Percentiles rank a stretch among this genome's conserved stretches.
Conservation (phyloP, 2,797 vertebrate genomes). For the Thalassophryne amazonica region DNA sequence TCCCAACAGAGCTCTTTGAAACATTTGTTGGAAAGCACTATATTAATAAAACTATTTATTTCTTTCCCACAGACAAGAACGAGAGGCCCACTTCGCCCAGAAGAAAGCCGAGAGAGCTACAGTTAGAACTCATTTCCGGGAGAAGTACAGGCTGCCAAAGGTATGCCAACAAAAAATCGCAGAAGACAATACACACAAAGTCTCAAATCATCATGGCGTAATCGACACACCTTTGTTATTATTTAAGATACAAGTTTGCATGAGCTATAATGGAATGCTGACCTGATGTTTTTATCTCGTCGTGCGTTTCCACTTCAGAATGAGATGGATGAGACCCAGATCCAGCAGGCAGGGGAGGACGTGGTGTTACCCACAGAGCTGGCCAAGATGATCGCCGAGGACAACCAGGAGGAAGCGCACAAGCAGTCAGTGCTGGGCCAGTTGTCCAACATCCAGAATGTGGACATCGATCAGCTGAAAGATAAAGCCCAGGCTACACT, state of each 20-base stretch:
- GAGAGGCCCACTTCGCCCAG: slow-evolving; percentile 90
- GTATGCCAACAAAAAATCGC: slow-evolving; percentile 71
- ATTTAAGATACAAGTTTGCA: no score
- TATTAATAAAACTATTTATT: background rate
- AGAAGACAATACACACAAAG: background rate
- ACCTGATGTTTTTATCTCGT: background rate
- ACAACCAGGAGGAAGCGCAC: slow-evolving; percentile 91
- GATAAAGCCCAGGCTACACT: slow-evolving; percentile 94
- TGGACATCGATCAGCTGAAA: slow-evolving; percentile 93
- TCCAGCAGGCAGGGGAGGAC: slow-evolving; percentile 90
- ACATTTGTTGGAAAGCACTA: background rate
- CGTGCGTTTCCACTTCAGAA: slow-evolving; percentile 75
- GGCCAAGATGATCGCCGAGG: slow-evolving; percentile 97
- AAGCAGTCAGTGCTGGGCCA: slow-evolving; percentile 92
- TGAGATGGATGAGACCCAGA: slow-evolving; percentile 90
- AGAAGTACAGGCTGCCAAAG: slow-evolving; percentile 96
- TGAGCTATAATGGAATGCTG: background rate
- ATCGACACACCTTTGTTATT: no score
- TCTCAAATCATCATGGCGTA: no score
- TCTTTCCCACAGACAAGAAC: slow-evolving; percentile 82
- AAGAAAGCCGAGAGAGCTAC: slow-evolving; percentile 96
- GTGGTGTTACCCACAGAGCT: slow-evolving; percentile 92
- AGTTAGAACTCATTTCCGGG: slow-evolving; percentile 90
- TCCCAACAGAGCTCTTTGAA: no score
- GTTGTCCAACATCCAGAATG: slow-evolving; percentile 90